Conservation (phyloP, 2,797 vertebrate genomes). For the Cynopterus sphinx region DNA sequence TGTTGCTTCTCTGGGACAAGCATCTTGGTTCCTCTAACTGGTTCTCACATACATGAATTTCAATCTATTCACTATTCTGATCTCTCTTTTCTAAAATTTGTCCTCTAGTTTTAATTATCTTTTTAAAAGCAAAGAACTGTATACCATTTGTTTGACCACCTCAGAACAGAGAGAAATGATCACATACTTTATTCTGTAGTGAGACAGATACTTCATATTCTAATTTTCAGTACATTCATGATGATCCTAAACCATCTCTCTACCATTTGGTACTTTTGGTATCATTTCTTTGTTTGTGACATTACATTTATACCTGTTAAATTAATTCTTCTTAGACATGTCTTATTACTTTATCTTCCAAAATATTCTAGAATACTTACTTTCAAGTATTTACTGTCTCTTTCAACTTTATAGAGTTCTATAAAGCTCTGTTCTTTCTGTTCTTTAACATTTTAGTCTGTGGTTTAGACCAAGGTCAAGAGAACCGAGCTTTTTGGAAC, state of each 20-base stretch:
- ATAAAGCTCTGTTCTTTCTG: no score
- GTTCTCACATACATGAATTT: background rate
- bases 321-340: background rate
- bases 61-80: background rate
- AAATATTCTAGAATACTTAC: background rate
- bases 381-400: background rate
- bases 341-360: background rate
- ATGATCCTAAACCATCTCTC: background rate
- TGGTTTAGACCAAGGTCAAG: no score
- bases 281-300: background rate
- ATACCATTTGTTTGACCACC: background rate
- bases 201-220: background rate
- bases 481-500: background rate
- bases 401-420: background rate
- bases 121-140: background rate
- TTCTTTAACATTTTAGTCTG: no score
- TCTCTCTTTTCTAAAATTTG: background rate
- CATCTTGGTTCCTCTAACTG: background rate
- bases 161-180: background rate
- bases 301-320: background rate
- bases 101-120: background rate
- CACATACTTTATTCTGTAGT: background rate
- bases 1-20: conserved; percentile 2
- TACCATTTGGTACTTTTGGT: background rate
- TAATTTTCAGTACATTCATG: background rate